Conservation (phyloP, 1,140 invertebrate species). For the Mesaphorura yosii region DNA sequence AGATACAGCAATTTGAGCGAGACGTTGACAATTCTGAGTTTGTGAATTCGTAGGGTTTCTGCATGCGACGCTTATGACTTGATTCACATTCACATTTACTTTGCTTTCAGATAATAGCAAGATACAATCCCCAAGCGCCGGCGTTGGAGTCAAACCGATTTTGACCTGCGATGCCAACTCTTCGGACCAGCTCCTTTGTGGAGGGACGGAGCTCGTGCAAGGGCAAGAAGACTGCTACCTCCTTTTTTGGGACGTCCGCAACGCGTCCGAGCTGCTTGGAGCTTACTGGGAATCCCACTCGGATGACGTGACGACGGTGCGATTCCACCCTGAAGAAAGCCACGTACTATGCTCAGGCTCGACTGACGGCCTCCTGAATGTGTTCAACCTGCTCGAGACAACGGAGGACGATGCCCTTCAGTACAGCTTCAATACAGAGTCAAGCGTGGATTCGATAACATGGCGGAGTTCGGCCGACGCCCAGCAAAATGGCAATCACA, state of each 20-base stretch:
- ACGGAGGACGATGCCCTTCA: constrained; percentile 69
- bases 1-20: no score
- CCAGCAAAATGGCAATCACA: constrained; percentile 39
- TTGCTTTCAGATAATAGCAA: no score
- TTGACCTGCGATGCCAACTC: constrained; percentile 63
- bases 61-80: no score
- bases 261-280: constrained; percentile 54
- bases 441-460: constrained; percentile 52
- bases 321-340: constrained; percentile 60
- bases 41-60: no score
- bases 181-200: constrained; percentile 57
- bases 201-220: constrained; percentile 56
- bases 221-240: constrained; percentile 58
- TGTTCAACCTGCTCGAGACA: constrained; percentile 62
- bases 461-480: constrained; percentile 18
- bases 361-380: constrained; percentile 72
- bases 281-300: constrained; percentile 52
- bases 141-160: constrained; percentile 42
- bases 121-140: background rate
- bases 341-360: constrained; percentile 61
- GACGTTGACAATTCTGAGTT: no score
- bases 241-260: constrained; percentile 70
- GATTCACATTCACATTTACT: no score
- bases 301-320: constrained; percentile 30
- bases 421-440: constrained; percentile 69